Evolutionary conservation across 92 coral and sea anemone species (phyloP), one percentile per base, ranked within the genome.

Genomic region (Desmophyllum pertusum): DNA sequence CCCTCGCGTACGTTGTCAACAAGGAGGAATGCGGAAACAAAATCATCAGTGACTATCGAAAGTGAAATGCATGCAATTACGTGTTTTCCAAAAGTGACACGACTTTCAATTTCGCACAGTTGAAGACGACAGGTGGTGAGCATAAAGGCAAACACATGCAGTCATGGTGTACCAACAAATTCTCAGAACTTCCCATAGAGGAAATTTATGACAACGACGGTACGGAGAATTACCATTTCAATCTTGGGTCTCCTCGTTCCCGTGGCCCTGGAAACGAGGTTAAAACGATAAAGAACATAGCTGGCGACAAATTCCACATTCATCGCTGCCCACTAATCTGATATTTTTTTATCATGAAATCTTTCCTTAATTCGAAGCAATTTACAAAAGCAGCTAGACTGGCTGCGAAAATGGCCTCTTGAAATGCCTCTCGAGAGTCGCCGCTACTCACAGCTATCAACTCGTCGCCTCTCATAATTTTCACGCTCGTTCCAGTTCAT

Each of bases 21-120:
- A n/a, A 21, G 63, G 29, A 55, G 29, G 63, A 55, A 55, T 55
- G 63, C 63, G 63, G 63, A 55, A 55, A n/a, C n/a, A n/a, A n/a
- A n/a, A 27, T 55, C 1, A 5, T 19, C 23, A 55, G 30, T 23
- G 63, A 23, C 29, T 55, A 27, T 53, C 29, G 62, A 53, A 53
- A 53, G 29, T 15, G 62, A 53, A 53, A 53, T 25, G 2, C 62
- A 21, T 53, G 62, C 62, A 5, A 53, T 53, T 27, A 53, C 63
- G 29, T 29, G 23, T 13, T 55, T 55, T 55, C 2, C 23, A 55
- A n/a, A 55, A 29, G 63, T 21, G 29, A 7, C 29, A 55, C 13
- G 13, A 48, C 53, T 9, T 23, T 55, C 23, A 55, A 55, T 21
- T 5, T 55, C 29, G 5, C 29, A 23, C n/a, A n/a, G n/a, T n/a